A percentile compares a stretch with the other conserved stretches of the same genome.
phyloP scores from a whole-genome alignment of 2,113 vertebrate species.

The Desmodus rotundus region DNA sequence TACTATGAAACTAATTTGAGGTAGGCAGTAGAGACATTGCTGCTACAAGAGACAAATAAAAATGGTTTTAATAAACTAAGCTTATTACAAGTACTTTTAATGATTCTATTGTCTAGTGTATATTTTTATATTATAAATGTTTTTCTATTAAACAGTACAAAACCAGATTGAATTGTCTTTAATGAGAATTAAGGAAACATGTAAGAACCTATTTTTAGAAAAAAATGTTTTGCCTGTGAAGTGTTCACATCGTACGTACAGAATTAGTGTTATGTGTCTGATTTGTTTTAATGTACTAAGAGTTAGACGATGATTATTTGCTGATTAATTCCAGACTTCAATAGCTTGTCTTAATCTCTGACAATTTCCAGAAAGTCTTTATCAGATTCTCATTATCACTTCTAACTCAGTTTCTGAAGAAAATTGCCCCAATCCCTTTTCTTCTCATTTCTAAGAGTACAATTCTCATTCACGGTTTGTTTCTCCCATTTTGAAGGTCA shows the following conservation, averaged over 20 bases:
- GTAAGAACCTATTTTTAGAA: constrained; percentile 22
- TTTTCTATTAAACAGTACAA: constrained; percentile 49
- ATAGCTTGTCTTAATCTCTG: neutral
- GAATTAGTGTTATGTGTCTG: neutral
- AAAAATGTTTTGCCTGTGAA: neutral
- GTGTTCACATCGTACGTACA: neutral
- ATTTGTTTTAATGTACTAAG: neutral
- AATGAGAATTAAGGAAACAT: constrained; percentile 7
- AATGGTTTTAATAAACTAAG: constrained; percentile 55
- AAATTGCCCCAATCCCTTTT: neutral
- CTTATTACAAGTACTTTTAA: neutral
- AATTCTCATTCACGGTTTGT: neutral
- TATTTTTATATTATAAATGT: constrained; percentile 42
- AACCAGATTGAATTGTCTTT: neutral
- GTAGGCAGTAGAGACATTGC: neutral
- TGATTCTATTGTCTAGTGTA: neutral
- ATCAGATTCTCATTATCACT: neutral
- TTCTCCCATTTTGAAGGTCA: neutral
- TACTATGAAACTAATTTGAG: neutral
- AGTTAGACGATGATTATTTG: neutral
- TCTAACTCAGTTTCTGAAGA: neutral
- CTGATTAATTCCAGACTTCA: neutral
- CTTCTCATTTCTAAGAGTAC: neutral
- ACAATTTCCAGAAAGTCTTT: neutral
- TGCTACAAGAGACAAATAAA: constrained; percentile 43